Evolutionary conservation across 2,113 vertebrate species (phyloP), one percentile per base, ranked within the genome.

Genomic region (Rynchops niger): DNA sequence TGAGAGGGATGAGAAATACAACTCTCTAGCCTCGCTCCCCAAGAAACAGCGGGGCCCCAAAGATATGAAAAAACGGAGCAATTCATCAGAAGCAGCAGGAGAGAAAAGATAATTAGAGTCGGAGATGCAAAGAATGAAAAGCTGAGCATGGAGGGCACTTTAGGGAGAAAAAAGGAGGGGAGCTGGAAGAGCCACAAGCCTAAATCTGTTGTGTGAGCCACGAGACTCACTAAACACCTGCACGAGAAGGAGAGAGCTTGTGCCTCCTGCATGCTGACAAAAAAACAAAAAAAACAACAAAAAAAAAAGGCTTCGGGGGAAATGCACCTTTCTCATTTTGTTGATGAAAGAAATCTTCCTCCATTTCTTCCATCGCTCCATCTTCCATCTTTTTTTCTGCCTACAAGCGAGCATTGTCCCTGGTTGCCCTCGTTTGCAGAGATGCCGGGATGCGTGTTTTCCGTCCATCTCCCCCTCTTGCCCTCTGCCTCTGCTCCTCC

Each of bases 21-120:
- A 49, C 49, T 61, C 79, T 67, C 86, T 70, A 95, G 76, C 82
- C 83, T 82, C 81, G 76, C 66, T 94, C 88, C 90, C 86, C 90
- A 93, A 95, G 94, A 96, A 94, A 43, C 94, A 83, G 86, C 45
- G 0, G 65, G 90, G 91, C 93, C 96, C 93, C 90, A 92, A 96
- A 96, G 93, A 95, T 93, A 91, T n/a, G 65, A 32, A 81, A 67
- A 95, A 92, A 42, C 1, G 0, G 45, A 94, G 78, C 83, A 95
- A 96, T 97, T 97, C 94, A 96, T 96, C 88, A 95, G 96, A 86
- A 97, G 34, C 96, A 97, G 96, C 96, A 52, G 96, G 97, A 93
- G 94, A 97, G 92, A 84, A 96, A 92, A 97, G 95, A 95, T 97
- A 97, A 97, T 97, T 96, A 96, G 95, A 94, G 86, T 36, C 0